Evolutionary conservation across 37 sponge, comb jelly and placozoan species (phyloP).

Genomic region (Petrosia ficiformis): DNA sequence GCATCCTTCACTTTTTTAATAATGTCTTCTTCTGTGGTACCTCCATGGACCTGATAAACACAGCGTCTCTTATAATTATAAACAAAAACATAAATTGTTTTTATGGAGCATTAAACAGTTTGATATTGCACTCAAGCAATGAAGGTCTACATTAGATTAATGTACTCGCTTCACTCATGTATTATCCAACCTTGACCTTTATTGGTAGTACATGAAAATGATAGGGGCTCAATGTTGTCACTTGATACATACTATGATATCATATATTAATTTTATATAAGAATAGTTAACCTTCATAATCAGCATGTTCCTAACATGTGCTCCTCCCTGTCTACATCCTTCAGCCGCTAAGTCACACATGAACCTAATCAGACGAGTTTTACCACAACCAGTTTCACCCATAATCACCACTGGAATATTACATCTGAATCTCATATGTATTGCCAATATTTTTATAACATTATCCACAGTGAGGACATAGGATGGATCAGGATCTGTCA

Average conservation of each 20-base stretch:
- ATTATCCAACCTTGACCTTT: too few relatives aligned
- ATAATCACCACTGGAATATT: conserved; percentile 89
- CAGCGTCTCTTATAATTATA: not conserved
- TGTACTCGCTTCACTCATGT: too few relatives aligned
- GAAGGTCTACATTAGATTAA: too few relatives aligned
- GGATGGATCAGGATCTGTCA: conserved; percentile 61
- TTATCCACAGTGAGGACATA: conserved; percentile 83
- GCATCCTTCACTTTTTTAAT: conserved; percentile 44
- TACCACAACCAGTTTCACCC: conserved; percentile 98
- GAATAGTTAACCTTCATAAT: conserved; percentile 51
- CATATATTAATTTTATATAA: too few relatives aligned
- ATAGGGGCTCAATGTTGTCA: too few relatives aligned
- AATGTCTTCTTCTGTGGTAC: conserved; percentile 66
- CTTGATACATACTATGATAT: too few relatives aligned
- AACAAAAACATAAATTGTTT: not conserved
- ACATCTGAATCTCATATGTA: conserved; percentile 90
- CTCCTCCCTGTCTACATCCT: not conserved
- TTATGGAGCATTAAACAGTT: too few relatives aligned
- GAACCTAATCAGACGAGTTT: conserved; percentile 81
- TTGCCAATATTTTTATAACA: conserved; percentile 81
- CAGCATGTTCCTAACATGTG: conserved; percentile 31
- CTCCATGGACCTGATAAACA: conserved; percentile 72
- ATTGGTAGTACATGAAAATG: too few relatives aligned
- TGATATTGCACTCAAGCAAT: too few relatives aligned
- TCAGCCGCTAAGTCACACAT: conserved; percentile 67